phyloP scores from a whole-genome alignment of 2,113 vertebrate species.

The Dascyllus trimaculatus region DNA sequence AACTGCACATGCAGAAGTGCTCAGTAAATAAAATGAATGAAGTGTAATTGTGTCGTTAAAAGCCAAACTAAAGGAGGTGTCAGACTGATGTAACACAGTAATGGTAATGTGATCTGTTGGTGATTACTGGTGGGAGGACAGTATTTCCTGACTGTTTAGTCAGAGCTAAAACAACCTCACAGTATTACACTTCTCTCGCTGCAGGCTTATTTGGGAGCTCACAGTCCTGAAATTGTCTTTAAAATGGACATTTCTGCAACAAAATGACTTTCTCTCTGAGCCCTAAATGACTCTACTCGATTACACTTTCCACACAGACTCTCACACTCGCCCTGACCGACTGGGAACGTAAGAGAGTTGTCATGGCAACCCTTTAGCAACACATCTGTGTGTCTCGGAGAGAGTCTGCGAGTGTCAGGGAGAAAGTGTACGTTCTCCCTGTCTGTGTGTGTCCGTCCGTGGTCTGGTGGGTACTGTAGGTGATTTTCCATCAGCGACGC shows the following conservation, averaged over 20 bases:
- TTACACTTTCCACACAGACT: constrained; percentile 46
- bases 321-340: constrained; percentile 44
- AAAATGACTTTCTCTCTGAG: constrained; percentile 58
- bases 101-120: constrained; percentile 8
- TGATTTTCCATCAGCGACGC: constrained; percentile 59
- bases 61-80: constrained; percentile 18
- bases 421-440: constrained; percentile 6
- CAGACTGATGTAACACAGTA: neutral
- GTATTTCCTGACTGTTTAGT: constrained; percentile 29
- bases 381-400: constrained; percentile 54
- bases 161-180: neutral
- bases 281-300: constrained; percentile 62
- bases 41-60: constrained; percentile 19
- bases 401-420: neutral
- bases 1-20: neutral
- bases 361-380: constrained; percentile 83
- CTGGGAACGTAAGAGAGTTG: constrained; percentile 68
- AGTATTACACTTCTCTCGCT: neutral
- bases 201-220: constrained; percentile 22
- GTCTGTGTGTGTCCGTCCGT: constrained; percentile 14
- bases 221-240: constrained; percentile 49
- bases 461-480: constrained; percentile 47
- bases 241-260: constrained; percentile 53
- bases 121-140: neutral
- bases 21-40: neutral